Conservation (phyloP, 1,140 invertebrate species). For the Aleiodes sp. region DNA sequence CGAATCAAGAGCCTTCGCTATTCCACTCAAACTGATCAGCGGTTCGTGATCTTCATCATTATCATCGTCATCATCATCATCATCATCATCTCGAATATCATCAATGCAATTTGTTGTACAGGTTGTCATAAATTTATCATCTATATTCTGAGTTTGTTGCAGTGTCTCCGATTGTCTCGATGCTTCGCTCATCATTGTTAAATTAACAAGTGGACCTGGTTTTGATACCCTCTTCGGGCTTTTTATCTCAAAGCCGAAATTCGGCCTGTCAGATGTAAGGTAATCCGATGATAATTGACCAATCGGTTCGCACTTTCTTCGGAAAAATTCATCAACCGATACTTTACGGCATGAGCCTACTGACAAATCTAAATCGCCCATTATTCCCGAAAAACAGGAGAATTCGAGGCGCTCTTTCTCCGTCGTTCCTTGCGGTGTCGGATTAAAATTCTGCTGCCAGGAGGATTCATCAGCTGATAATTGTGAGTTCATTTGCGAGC, state of each 20-base stretch:
- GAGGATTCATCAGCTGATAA: constrained; percentile 51
- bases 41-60: constrained; percentile 26
- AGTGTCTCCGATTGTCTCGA: neutral
- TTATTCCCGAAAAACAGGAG: constrained; percentile 56
- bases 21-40: constrained; percentile 57
- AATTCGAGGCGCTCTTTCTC: constrained; percentile 50
- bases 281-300: constrained; percentile 38
- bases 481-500: constrained; percentile 47
- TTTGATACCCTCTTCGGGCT: constrained; percentile 46
- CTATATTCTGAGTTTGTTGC: neutral
- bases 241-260: constrained; percentile 45
- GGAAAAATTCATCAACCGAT: constrained; percentile 54
- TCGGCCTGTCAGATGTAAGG: constrained; percentile 47
- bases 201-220: constrained; percentile 46
- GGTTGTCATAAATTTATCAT: neutral
- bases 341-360: constrained; percentile 47
- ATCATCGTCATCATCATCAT: constrained; percentile 4
- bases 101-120: constrained; percentile 12
- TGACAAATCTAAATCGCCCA: constrained; percentile 54
- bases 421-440: neutral
- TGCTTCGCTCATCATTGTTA: constrained; percentile 34
- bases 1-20: constrained; percentile 52
- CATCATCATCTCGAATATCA: constrained; percentile 19
- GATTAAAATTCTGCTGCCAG: constrained; percentile 41
- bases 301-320: constrained; percentile 51